Conservation (phyloP, 2,888 invertebrate species). For the Melieria crassipennis region DNA sequence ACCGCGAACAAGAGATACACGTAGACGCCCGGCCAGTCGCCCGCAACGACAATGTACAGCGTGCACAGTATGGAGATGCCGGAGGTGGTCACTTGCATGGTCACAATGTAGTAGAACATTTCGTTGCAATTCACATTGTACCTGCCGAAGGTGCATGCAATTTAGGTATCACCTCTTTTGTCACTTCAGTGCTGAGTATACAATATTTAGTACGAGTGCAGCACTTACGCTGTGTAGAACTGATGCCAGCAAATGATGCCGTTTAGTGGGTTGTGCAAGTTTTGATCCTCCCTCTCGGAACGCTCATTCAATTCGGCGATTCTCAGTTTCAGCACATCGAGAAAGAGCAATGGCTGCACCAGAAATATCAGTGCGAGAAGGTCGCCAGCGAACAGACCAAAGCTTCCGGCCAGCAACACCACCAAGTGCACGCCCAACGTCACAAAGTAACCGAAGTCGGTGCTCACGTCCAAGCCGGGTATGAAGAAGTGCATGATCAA, state of each 20-base stretch:
- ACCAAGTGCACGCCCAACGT: conserved; percentile 42
- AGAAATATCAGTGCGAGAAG: conserved; percentile 42
- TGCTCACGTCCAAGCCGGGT: conserved; percentile 44
- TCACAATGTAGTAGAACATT: conserved; percentile 24
- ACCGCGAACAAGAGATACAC: conserved; percentile 42
- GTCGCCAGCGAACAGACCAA: conserved; percentile 50
- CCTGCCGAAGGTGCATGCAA: neutral
- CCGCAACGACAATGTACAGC: conserved; percentile 43
- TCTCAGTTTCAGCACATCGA: conserved; percentile 47
- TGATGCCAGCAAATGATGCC: conserved; percentile 27
- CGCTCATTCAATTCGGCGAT: conserved; percentile 42
- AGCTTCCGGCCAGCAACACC: conserved; percentile 37
- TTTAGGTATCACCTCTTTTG: neutral
- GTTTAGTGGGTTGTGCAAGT: neutral
- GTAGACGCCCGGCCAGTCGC: conserved; percentile 49
- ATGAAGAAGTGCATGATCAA: conserved; percentile 48
- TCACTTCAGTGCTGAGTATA: neutral
- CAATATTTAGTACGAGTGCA: neutral
- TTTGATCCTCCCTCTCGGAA: conserved; percentile 1
- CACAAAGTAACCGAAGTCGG: conserved; percentile 40
- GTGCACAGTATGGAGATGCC: conserved; percentile 28
- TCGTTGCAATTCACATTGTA: conserved; percentile 19
- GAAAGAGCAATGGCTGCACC: conserved; percentile 43
- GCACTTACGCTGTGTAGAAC: conserved; percentile 22
- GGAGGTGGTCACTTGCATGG: conserved; percentile 28